Evolutionary conservation across 1,140 invertebrate species (phyloP).

Genomic region (Capitella teleta): DNA sequence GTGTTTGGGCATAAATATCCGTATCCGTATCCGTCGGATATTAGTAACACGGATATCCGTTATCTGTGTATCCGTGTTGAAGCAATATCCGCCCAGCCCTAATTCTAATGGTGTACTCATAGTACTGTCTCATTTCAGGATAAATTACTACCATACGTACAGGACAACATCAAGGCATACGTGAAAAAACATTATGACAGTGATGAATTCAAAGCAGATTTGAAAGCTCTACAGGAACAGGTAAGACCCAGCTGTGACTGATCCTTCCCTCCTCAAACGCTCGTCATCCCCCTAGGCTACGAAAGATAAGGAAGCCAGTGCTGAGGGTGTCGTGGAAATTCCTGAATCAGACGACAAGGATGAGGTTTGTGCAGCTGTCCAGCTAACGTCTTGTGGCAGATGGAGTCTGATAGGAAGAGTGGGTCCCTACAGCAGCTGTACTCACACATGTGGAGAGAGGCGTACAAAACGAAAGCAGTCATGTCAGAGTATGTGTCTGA

Average conservation of each 20-base stretch:
- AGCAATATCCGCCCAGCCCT: neutral
- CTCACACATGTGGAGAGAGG: slow-evolving; percentile 75
- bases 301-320: slow-evolving; percentile 26
- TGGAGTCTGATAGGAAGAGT: slow-evolving; percentile 67
- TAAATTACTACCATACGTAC: slow-evolving; percentile 65
- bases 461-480: slow-evolving; percentile 62
- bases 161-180: slow-evolving; percentile 58
- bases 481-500: slow-evolving; percentile 72
- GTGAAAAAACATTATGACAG: slow-evolving; percentile 59
- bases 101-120: neutral
- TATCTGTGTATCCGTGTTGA: neutral
- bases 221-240: slow-evolving; percentile 49
- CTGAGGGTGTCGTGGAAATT: slow-evolving; percentile 29
- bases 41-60: neutral
- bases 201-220: slow-evolving; percentile 55
- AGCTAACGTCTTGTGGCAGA: slow-evolving; percentile 65
- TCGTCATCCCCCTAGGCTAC: slow-evolving; percentile 18
- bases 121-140: slow-evolving; percentile 30
- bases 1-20: no score
- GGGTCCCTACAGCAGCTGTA: slow-evolving; percentile 73
- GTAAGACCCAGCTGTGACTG: slow-evolving; percentile 14
- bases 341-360: slow-evolving; percentile 24
- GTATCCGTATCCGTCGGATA: no score
- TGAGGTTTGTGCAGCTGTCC: slow-evolving; percentile 28
- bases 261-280: neutral